A percentile compares a stretch with the other conserved stretches of the same genome.
Evolutionary conservation across 2,113 vertebrate genomes (phyloP).

Genomic region (Nyctibius bracteatus): DNA sequence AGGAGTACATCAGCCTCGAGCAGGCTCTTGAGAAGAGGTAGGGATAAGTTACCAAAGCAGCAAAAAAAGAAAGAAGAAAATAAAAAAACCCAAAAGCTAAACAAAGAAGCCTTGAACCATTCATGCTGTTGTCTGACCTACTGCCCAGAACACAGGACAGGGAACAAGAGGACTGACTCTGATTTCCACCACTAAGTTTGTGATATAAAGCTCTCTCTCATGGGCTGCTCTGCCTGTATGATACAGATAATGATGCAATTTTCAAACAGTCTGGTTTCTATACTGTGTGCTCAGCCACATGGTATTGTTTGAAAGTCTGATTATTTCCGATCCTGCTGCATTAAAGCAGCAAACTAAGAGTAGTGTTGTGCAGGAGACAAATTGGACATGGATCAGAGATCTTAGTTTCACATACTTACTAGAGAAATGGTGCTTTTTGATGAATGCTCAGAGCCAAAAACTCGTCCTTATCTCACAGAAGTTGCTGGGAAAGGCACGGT

Average conservation of each 20-base stretch:
- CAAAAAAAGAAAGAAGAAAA: neutral
- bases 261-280: neutral
- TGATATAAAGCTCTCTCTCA: neutral
- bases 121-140: neutral
- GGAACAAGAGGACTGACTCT: neutral
- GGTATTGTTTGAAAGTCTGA: neutral
- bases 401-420: neutral
- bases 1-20: neutral
- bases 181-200: neutral
- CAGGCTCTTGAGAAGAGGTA: neutral
- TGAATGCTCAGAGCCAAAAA: neutral
- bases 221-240: neutral
- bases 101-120: neutral
- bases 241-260: neutral
- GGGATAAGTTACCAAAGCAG: neutral
- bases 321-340: neutral
- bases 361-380: neutral
- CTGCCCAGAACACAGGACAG: neutral
- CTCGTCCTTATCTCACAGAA: neutral
- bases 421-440: neutral
- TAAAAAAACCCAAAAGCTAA: neutral
- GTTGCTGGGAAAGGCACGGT: neutral
- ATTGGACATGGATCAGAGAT: neutral
- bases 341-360: neutral
- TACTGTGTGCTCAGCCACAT: neutral